phyloP scores from a whole-genome alignment of 2,113 vertebrate genomes.

The Corydoras maculifer region DNA sequence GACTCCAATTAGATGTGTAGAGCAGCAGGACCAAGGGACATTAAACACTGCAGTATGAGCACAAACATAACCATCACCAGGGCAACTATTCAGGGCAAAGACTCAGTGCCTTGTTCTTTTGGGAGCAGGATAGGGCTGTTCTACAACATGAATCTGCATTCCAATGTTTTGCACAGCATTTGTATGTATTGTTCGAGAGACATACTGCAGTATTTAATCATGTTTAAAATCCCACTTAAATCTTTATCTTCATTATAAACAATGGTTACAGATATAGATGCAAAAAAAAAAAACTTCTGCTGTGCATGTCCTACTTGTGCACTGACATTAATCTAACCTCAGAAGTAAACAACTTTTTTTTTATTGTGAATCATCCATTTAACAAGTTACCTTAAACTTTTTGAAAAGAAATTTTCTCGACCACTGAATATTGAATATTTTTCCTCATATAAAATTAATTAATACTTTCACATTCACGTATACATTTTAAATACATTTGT shows the following conservation, averaged over 20 bases:
- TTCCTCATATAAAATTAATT: too few species aligned
- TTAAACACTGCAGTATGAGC: constrained; percentile 34
- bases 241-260: background rate
- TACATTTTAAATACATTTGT: too few species aligned
- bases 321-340: background rate
- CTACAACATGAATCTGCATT: background rate
- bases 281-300: background rate
- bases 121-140: background rate
- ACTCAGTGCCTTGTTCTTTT: constrained; percentile 11
- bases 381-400: too few species aligned
- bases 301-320: too few species aligned
- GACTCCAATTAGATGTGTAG: constrained; percentile 32
- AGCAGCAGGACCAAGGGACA: constrained; percentile 26
- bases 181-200: background rate
- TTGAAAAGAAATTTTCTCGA: too few species aligned
- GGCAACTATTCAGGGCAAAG: constrained; percentile 31
- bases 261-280: background rate
- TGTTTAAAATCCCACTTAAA: background rate
- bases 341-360: too few species aligned
- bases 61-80: constrained; percentile 38
- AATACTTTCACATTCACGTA: too few species aligned
- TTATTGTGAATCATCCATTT: background rate
- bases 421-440: too few species aligned
- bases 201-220: background rate
- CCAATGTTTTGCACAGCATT: background rate